phyloP scores from a whole-genome alignment of 92 coral and sea anemone genomes.

The Meandrina meandrites region DNA sequence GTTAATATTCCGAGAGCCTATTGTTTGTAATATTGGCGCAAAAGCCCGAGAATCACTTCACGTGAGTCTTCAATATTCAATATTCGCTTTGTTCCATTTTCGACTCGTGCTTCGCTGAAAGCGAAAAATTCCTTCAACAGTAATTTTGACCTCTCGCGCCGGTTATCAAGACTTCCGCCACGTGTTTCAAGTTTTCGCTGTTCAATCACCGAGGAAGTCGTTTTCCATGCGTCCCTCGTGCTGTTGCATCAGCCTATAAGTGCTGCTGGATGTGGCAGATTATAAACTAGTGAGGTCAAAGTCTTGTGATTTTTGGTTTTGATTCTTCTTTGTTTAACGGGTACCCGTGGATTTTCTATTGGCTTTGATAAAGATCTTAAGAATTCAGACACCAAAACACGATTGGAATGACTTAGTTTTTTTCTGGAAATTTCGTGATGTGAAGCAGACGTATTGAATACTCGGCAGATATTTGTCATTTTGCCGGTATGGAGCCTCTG shows the following conservation, averaged over 20 bases:
- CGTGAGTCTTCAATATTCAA: background rate
- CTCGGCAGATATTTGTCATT: background rate
- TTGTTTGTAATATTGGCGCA: conserved; percentile 9
- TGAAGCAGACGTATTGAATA: background rate
- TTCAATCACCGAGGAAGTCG: background rate
- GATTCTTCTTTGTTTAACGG: conserved; percentile 7
- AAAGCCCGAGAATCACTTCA: background rate
- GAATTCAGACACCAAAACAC: background rate
- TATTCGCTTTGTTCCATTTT: background rate
- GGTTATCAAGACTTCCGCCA: background rate
- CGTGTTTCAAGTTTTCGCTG: background rate
- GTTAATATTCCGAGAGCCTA: background rate
- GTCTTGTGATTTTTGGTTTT: background rate
- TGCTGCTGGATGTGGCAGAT: background rate
- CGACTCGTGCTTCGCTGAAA: background rate
- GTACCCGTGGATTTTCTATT: conserved; percentile 10
- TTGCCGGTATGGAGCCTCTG: background rate
- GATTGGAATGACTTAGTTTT: background rate
- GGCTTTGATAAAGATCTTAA: background rate
- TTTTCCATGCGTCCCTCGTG: background rate
- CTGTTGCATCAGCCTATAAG: conserved; percentile 26
- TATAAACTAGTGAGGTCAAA: background rate
- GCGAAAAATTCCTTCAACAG: background rate
- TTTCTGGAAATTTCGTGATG: background rate
- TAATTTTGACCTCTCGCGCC: background rate